Evolutionary conservation across 2,797 vertebrate species (phyloP).

Genomic region (Eospalax fontanierii): DNA sequence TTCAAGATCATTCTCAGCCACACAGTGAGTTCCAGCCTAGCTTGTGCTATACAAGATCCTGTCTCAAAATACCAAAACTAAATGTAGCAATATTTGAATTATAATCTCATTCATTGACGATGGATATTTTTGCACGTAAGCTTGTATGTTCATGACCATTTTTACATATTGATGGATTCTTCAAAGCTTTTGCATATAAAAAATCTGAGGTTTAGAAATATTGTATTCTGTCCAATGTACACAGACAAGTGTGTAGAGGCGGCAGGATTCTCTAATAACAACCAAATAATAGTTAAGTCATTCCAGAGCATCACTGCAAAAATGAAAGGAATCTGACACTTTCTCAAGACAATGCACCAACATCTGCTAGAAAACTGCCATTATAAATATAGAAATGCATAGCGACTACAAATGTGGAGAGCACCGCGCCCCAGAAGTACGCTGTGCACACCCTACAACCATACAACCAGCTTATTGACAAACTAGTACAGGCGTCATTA

Average conservation of each 20-base stretch:
- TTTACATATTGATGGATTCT: background rate
- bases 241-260: background rate
- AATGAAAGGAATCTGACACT: conserved; percentile 47
- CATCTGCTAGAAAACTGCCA: conserved; percentile 59
- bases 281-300: conserved; percentile 26
- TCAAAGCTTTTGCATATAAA: background rate
- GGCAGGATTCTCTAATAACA: conserved; percentile 15
- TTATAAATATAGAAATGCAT: conserved; percentile 33
- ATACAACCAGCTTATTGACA: background rate
- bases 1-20: no score
- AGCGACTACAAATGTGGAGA: background rate
- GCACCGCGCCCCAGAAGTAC: background rate
- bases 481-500: background rate
- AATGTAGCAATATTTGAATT: background rate
- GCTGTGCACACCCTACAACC: background rate
- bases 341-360: conserved; percentile 45
- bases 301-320: conserved; percentile 20
- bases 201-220: background rate
- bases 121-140: background rate
- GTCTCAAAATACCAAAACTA: background rate
- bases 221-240: background rate
- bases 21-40: background rate
- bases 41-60: background rate
- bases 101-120: background rate
- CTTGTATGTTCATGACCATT: background rate